Evolutionary conservation across 2,113 vertebrate genomes (phyloP).

Genomic region (Pangasianodon hypophthalmus): DNA sequence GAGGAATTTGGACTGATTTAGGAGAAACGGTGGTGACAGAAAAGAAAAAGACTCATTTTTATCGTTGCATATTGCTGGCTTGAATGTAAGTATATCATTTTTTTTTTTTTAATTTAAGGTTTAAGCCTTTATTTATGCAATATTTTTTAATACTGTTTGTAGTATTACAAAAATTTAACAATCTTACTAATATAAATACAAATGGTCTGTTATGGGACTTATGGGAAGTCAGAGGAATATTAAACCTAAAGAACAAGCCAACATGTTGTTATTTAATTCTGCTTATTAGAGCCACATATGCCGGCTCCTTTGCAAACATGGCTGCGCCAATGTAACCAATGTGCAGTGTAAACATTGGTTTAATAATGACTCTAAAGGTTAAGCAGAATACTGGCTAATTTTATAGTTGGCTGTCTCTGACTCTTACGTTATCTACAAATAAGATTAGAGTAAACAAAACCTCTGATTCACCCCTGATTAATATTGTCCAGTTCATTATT

Average conservation of each 20-base stretch:
- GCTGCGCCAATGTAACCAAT: neutral
- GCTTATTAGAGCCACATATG: neutral
- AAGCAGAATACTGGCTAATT: neutral
- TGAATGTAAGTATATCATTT: slow-evolving; percentile 17
- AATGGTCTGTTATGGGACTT: neutral
- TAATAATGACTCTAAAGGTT: neutral
- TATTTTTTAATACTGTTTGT: neutral
- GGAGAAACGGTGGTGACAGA: neutral
- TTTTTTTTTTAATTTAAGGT: neutral
- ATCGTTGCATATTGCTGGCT: neutral
- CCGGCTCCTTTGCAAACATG: neutral
- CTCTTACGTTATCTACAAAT: neutral
- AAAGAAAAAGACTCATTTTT: neutral
- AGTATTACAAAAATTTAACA: neutral
- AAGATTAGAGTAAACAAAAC: neutral
- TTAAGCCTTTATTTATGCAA: neutral
- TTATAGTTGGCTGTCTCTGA: neutral
- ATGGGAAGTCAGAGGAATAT: neutral
- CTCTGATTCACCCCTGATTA: neutral
- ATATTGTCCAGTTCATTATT: neutral
- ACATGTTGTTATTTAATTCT: neutral
- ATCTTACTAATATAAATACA: neutral
- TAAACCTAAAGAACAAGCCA: neutral
- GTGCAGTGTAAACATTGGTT: neutral
- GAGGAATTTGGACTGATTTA: neutral